Conservation (phyloP, 2,888 invertebrate species). For the Uropetala carovei region DNA sequence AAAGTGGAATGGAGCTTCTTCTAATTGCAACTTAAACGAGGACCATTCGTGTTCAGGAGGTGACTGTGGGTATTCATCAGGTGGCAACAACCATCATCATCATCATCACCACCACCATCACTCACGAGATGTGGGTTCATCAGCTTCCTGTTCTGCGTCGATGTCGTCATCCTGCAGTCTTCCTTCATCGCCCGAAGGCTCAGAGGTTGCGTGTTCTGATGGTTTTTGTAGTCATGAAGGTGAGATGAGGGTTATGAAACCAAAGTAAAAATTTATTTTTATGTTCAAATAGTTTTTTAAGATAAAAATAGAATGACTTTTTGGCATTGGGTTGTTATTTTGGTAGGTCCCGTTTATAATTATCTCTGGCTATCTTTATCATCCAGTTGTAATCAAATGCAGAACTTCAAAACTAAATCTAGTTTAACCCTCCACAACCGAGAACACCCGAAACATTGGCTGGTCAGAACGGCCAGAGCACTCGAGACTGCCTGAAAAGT, state of each 20-base stretch:
- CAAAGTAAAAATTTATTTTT: too few relatives aligned
- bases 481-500: too few relatives aligned
- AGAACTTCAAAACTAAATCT: too few relatives aligned
- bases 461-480: too few relatives aligned
- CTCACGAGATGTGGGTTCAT: constrained; percentile 47
- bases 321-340: too few relatives aligned
- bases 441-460: too few relatives aligned
- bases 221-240: constrained; percentile 88
- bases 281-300: too few relatives aligned
- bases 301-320: too few relatives aligned
- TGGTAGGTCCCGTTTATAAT: too few relatives aligned
- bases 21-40: constrained; percentile 49
- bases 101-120: constrained; percentile 51
- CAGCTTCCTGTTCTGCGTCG: constrained; percentile 78
- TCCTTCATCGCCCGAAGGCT: constrained; percentile 92
- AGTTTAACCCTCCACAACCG: too few relatives aligned
- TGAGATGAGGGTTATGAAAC: constrained; percentile 65
- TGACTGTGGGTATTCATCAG: constrained; percentile 93
- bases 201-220: constrained; percentile 93
- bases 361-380: too few relatives aligned
- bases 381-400: too few relatives aligned
- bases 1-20: constrained; percentile 42
- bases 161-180: constrained; percentile 85
- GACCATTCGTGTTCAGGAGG: constrained; percentile 58
- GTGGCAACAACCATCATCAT: constrained; percentile 80